Evolutionary conservation across 2,888 invertebrate genomes (phyloP), one percentile per base, ranked within the genome.

Genomic region (Amorpha juglandis): DNA sequence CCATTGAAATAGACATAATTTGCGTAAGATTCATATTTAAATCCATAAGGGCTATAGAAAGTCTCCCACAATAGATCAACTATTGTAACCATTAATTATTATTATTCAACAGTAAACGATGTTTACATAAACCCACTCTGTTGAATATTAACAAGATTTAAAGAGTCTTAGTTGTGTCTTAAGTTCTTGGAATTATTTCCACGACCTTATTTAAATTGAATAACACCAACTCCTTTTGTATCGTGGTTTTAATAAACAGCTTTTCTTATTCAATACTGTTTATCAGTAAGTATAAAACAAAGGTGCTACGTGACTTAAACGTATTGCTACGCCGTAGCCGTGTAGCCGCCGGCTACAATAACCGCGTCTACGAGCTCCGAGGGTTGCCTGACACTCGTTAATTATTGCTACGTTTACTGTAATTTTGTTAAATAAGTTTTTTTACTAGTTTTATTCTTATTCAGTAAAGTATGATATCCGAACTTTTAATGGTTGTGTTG

Each of bases 281-380:
- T 14, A 58, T 58, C 42, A 19, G 21, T 58, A 58, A 19, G 12
- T 42, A 38, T 58, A 42, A 58, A 58, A 58, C 55, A 58, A 58
- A 42, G 58, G 58, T 19, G 58, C 58, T 58, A 58, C 58, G 58
- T 58, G 58, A 58, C 58, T 19, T 38, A 19, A 58, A 12, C 42
- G 38, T 58, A 58, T 42, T 42, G 42, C 58, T 58, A 58, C 58
- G 58, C 19, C 58, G 58, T 58, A 58, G 12, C 58, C 9, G 19
- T 58, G 58, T 58, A 58, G 58, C 58, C 58, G 58, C 12, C 12
- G 58, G 58, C 58, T 58, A 58, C 58, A 58, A 58, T 58, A 58
- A 58, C 55, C 35, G 6, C 58, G 42, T 42, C 58, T 58, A 62
- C 19, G 38, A 1, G 55, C 38, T 58, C 19, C 58, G 58, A 19